A percentile compares a stretch with the other conserved stretches of the same genome.
Evolutionary conservation across 1,140 invertebrate species (phyloP).

Genomic region (Hormaphis cornu): DNA sequence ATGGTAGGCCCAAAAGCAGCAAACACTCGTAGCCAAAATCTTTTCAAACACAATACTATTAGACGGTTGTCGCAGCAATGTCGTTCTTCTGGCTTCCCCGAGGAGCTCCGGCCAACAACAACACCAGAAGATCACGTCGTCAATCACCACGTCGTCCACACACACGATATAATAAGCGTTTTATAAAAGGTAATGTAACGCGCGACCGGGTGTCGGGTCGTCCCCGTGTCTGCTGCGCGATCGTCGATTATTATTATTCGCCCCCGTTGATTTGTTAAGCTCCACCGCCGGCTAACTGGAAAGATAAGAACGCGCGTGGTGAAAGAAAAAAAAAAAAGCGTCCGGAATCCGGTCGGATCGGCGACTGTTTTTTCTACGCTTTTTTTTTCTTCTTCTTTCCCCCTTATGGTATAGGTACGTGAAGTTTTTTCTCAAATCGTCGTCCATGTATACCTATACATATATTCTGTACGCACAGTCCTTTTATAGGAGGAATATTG

Average conservation of each 20-base stretch:
- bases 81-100: too few relatives aligned
- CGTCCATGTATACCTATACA: too few relatives aligned
- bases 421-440: not conserved
- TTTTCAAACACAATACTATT: too few relatives aligned
- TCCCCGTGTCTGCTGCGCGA: conserved; percentile 14
- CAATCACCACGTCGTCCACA: not conserved
- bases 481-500: too few relatives aligned
- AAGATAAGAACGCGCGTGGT: not conserved
- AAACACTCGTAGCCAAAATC: too few relatives aligned
- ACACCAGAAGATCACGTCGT: not conserved
- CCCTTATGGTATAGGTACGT: too few relatives aligned
- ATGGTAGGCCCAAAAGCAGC: too few relatives aligned
- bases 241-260: conserved; percentile 21
- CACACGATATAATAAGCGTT: not conserved
- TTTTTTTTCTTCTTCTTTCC: not conserved
- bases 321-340: not conserved
- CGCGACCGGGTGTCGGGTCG: conserved; percentile 10
- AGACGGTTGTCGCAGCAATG: too few relatives aligned
- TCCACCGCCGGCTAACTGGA: conserved; percentile 3
- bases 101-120: too few relatives aligned
- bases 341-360: conserved; percentile 21
- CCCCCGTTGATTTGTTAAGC: conserved; percentile 24
- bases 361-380: not conserved
- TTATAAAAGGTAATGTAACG: conserved; percentile 17
- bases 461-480: too few relatives aligned